These are phyloP conservation scores for Galeopsomyia nigrocyanea DNA, from an alignment of 2,888 invertebrate genomes.

Conservation along the genomic window DNA sequence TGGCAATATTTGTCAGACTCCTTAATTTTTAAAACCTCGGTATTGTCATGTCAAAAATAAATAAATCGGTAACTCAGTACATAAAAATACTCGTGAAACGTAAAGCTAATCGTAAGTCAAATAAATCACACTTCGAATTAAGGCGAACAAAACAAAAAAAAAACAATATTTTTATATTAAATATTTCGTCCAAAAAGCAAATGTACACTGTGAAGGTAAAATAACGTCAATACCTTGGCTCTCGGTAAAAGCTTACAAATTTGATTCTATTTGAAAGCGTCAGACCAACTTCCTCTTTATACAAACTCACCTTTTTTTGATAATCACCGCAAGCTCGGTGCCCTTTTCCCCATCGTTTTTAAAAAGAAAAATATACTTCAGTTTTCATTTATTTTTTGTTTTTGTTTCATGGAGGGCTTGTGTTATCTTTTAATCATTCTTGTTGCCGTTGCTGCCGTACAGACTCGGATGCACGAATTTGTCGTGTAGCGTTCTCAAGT, in stretches of 20 bases:
- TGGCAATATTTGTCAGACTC: conserved; percentile 69
- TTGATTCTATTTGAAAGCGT: conserved; percentile 47
- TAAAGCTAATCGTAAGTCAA: neutral
- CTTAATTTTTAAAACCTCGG: conserved; percentile 62
- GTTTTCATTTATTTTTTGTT: conserved; percentile 10
- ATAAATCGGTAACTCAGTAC: neutral
- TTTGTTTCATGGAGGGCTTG: conserved; percentile 41
- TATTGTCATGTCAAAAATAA: conserved; percentile 51
- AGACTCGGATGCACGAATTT: conserved; percentile 72
- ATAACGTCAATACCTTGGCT: conserved; percentile 45
- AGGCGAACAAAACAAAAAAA: neutral
- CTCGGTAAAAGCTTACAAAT: conserved; percentile 46
- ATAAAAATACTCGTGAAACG: conserved; percentile 23
- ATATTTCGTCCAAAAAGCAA: conserved; percentile 10
- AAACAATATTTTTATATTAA: conserved; percentile 2
- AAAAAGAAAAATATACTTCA: conserved; percentile 46
- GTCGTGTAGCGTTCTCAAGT: conserved; percentile 82
- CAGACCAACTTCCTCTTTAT: conserved; percentile 23
- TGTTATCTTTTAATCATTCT: conserved; percentile 60
- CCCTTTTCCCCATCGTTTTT: neutral
- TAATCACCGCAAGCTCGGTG: conserved; percentile 36
- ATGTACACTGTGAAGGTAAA: conserved; percentile 7
- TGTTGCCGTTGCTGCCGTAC: conserved; percentile 66
- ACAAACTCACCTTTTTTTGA: conserved; percentile 24
- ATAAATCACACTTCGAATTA: no score